Base-by-base conservation (phyloP, 2,888 invertebrate genomes). In the Apamea anceps region DNA sequence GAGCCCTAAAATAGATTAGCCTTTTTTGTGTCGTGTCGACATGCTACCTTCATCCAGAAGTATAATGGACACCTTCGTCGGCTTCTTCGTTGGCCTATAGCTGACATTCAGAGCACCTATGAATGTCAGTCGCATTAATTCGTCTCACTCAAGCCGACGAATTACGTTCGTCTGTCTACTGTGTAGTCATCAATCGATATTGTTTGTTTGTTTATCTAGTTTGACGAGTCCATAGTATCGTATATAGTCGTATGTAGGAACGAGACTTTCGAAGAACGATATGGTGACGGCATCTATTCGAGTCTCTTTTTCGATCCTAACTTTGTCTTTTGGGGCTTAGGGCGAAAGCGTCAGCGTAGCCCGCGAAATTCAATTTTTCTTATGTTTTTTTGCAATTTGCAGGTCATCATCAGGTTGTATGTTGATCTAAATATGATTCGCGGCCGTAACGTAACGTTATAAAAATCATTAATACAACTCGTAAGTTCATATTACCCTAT, bases 51-150 rank as follows among this genome's bases (percentile, higher is more conserved):
- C n/a, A n/a, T n/a, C n/a, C n/a, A n/a, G n/a, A n/a, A n/a, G n/a
- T n/a, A n/a, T n/a, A n/a, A n/a, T n/a, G n/a, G n/a, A n/a, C n/a
- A n/a, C n/a, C n/a, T n/a, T n/a, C n/a, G n/a, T n/a, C n/a, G n/a
- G n/a, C n/a, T n/a, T n/a, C n/a, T n/a, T n/a, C n/a, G n/a, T n/a
- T 57, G 62, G 42, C 28, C 37, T 71, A 54, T 54, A 12, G 21
- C 15, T 76, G 83, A 85, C 81, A 87, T 88, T 88, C 71, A 76
- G 45, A 63, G 72, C 62, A 79, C 80, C 79, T 78, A 77, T 77
- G 76, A 88, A 87, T 80, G 79, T 84, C 85, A 87, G 42, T 62
- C 54, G 72, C 72, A 84, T 84, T 78, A 79, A 79, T 18, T 73
- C 54, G 77, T 57, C 66, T 74, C n/a, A 76, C 68, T 57, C 57